A percentile compares a stretch with the other conserved stretches of the same genome.
These are phyloP conservation scores for Brachystomella parvula DNA, from an alignment of 1,140 invertebrate species.

Conservation along the genomic window DNA sequence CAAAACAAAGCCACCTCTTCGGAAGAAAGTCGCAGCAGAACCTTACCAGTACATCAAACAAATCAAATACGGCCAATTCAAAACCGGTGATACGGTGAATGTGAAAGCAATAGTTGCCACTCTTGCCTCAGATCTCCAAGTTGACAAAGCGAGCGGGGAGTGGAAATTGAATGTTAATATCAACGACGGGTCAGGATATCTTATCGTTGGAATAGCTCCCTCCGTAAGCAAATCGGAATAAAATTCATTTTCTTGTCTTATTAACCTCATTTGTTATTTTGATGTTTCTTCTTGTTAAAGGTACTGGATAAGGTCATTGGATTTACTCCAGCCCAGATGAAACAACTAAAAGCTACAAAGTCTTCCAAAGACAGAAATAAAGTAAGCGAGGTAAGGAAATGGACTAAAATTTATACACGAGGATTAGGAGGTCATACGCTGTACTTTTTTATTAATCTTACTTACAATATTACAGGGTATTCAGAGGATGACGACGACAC, in stretches of 20 bases:
- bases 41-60: conserved; percentile 7
- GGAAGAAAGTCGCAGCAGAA: neutral
- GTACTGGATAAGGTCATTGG: conserved; percentile 2
- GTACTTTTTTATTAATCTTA: no score
- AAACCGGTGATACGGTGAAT: neutral
- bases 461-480: neutral
- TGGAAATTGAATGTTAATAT: neutral
- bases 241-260: neutral
- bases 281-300: neutral
- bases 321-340: neutral
- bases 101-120: neutral
- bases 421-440: no score
- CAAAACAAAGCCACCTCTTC: neutral
- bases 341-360: neutral
- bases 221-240: neutral
- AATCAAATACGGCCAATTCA: neutral
- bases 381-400: no score
- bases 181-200: conserved; percentile 1
- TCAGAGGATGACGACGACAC: neutral
- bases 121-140: neutral
- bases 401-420: no score
- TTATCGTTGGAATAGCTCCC: neutral
- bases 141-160: conserved; percentile 1
- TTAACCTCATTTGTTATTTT: neutral
- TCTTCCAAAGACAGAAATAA: neutral